Evolutionary conservation across 2,113 vertebrate genomes (phyloP).

Genomic region (Paedocypris sp.): DNA sequence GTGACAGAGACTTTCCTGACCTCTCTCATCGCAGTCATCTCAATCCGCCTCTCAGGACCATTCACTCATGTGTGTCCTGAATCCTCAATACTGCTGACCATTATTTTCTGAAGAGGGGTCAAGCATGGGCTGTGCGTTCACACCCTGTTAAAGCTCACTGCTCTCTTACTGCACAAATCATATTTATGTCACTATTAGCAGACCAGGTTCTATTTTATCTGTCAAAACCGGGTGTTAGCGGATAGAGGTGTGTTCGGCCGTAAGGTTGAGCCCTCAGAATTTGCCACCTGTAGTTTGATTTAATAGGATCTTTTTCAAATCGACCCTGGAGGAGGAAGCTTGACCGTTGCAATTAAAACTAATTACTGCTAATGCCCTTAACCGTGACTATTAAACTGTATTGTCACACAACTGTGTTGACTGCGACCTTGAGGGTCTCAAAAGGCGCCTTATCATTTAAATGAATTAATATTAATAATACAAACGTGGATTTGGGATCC

Average conservation of each 20-base stretch:
- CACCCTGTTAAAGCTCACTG: not conserved
- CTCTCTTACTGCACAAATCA: not conserved
- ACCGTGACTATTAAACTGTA: no score
- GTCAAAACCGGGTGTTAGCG: constrained; percentile 6
- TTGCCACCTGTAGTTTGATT: not conserved
- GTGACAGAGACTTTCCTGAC: constrained; percentile 4
- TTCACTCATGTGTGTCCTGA: constrained; percentile 3
- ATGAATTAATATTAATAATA: no score
- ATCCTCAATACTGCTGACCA: not conserved
- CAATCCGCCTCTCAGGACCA: not conserved
- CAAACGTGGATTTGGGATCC: no score
- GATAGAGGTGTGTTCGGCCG: not conserved
- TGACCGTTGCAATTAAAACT: no score
- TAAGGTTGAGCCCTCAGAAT: not conserved
- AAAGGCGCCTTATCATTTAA: no score
- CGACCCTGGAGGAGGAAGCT: no score
- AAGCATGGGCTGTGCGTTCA: not conserved
- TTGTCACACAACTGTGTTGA: no score
- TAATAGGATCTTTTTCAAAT: no score
- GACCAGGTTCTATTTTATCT: not conserved
- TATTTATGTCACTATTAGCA: constrained; percentile 2
- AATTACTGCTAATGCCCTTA: no score
- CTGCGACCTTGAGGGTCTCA: no score
- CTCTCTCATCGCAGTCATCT: constrained; percentile 5
- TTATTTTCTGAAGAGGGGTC: constrained; percentile 23